These are phyloP conservation scores for Pseudanteris insignis DNA, from an alignment of 2,888 invertebrate genomes.

Conservation along the genomic window DNA sequence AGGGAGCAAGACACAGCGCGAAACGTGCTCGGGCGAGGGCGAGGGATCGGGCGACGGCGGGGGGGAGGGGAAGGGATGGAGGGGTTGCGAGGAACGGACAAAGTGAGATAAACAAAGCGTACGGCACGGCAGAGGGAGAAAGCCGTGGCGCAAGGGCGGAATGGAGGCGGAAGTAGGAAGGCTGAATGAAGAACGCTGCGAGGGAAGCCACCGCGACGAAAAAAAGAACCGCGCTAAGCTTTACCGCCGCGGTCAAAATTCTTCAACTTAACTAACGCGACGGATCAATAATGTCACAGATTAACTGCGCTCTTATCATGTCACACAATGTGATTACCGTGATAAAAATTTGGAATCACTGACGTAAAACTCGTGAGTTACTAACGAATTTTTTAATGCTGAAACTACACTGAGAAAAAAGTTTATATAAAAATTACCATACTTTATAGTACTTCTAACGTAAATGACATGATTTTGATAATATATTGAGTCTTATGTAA, in stretches of 20 bases:
- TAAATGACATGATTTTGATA: too few relatives aligned
- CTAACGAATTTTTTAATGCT: too few relatives aligned
- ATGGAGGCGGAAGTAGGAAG: conserved; percentile 44
- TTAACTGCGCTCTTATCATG: conserved; percentile 1
- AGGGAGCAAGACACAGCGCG: conserved; percentile 39
- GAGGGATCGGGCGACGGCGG: too few relatives aligned
- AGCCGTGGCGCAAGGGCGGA: conserved; percentile 32
- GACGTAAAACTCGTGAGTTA: too few relatives aligned
- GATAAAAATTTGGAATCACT: too few relatives aligned
- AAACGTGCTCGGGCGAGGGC: conserved; percentile 28
- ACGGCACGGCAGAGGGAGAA: conserved; percentile 33
- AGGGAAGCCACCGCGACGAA: conserved; percentile 36
- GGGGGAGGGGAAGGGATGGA: not conserved
- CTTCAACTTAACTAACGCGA: conserved; percentile 26
- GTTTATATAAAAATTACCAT: too few relatives aligned
- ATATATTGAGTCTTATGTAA: too few relatives aligned
- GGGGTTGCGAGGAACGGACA: conserved; percentile 6
- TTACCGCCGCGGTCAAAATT: conserved; percentile 32
- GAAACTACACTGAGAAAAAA: too few relatives aligned
- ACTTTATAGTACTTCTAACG: too few relatives aligned
- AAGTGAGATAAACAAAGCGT: conserved; percentile 38
- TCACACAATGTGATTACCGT: too few relatives aligned
- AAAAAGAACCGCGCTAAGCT: conserved; percentile 29
- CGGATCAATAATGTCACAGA: conserved; percentile 30
- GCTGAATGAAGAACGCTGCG: conserved; percentile 31